A percentile compares a stretch with the other conserved stretches of the same genome.
Conservation (phyloP, 2,113 vertebrate genomes). For the Abramis brama region DNA sequence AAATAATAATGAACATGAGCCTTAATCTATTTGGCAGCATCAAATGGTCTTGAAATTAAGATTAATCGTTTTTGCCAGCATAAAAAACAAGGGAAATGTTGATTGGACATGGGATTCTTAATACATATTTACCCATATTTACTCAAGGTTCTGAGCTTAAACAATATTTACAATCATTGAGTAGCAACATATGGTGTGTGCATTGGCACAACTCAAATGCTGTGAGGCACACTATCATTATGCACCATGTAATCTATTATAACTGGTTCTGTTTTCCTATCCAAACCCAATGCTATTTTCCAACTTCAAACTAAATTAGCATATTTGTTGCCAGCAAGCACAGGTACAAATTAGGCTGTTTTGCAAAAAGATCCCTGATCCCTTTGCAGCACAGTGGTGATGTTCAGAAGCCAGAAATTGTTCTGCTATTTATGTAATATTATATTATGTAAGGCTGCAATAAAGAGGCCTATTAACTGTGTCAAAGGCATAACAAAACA, state of each 20-base stretch:
- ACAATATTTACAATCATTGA: constrained; percentile 11
- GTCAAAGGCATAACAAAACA: too few species aligned
- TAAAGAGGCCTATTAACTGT: constrained; percentile 1
- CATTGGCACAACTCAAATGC: constrained; percentile 2
- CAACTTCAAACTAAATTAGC: not conserved
- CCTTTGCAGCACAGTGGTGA: not conserved
- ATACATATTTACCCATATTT: not conserved
- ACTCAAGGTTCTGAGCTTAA: constrained; percentile 4
- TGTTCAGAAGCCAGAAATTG: constrained; percentile 13
- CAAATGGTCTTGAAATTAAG: not conserved
- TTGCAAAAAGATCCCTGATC: not conserved
- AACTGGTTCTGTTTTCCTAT: not conserved
- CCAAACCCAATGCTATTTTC: not conserved
- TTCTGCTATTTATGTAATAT: not conserved
- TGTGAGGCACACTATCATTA: not conserved
- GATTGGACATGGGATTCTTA: constrained; percentile 8
- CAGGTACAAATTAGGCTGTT: not conserved
- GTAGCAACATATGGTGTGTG: constrained; percentile 13
- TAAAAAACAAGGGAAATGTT: constrained; percentile 20
- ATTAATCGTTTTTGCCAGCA: constrained; percentile 21
- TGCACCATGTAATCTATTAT: constrained; percentile 10
- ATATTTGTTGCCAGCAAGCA: not conserved
- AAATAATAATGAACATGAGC: not conserved
- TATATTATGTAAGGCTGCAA: not conserved
- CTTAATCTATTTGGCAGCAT: not conserved